Percentiles rank a stretch among this genome's conserved stretches.
phyloP scores from a whole-genome alignment of 2,113 vertebrate species.

The Otocyon megalotis region DNA sequence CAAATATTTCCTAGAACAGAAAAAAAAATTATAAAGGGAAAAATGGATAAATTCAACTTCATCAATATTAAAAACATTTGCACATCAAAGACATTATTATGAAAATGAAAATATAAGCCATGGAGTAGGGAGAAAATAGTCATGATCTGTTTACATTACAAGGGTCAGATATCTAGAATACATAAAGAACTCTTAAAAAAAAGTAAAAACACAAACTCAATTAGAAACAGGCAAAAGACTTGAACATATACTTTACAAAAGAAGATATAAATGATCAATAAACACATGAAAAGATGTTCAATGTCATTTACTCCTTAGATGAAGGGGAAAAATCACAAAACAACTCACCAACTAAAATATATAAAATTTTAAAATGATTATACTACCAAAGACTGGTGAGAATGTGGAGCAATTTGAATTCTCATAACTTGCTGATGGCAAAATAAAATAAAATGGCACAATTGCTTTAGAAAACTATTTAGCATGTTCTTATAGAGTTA shows the following conservation, averaged over 20 bases:
- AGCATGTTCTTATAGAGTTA: neutral
- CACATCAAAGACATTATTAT: neutral
- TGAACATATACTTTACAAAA: constrained; percentile 3
- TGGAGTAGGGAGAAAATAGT: neutral
- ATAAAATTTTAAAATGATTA: neutral
- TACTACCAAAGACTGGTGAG: neutral
- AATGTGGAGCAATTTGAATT: neutral
- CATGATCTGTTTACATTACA: neutral
- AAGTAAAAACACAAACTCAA: neutral
- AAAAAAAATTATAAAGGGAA: neutral
- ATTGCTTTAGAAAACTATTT: neutral
- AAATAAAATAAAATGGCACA: neutral
- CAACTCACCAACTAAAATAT: neutral
- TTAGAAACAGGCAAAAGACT: neutral
- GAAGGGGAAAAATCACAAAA: neutral
- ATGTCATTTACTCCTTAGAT: neutral
- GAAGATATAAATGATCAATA: neutral
- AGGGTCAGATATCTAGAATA: neutral
- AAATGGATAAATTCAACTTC: neutral
- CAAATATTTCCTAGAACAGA: constrained; percentile 20
- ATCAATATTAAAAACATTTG: constrained; percentile 22
- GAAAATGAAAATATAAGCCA: neutral
- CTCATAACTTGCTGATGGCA: neutral
- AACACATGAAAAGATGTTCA: neutral
- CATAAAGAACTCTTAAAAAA: neutral